These are phyloP conservation scores for Erpetoichthys calabaricus DNA, from an alignment of 2,797 vertebrate species.

Conservation along the genomic window DNA sequence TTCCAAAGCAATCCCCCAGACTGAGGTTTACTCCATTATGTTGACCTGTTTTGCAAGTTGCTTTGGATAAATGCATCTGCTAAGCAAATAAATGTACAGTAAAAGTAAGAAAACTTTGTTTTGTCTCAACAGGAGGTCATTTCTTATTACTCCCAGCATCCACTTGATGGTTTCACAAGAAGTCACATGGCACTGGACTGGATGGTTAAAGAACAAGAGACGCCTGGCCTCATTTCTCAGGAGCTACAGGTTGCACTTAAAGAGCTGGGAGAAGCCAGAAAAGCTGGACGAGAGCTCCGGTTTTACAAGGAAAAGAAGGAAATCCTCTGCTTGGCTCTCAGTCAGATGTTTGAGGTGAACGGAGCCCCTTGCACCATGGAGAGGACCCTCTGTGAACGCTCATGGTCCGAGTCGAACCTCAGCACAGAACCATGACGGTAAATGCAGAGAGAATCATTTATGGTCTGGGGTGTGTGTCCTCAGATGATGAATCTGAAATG, in stretches of 20 bases:
- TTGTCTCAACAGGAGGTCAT: slow-evolving; percentile 64
- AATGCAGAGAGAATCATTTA: too few relatives aligned
- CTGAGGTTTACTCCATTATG: too few relatives aligned
- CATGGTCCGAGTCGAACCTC: too few relatives aligned
- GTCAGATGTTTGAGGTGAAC: slow-evolving; percentile 46
- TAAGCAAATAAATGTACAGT: too few relatives aligned
- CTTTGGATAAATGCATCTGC: too few relatives aligned
- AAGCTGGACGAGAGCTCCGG: slow-evolving; percentile 65
- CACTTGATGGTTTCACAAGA: slow-evolving; percentile 66
- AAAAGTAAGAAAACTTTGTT: too few relatives aligned
- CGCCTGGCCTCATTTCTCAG: slow-evolving; percentile 56
- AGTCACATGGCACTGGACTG: slow-evolving; percentile 88
- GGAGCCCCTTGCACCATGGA: slow-evolving; percentile 21
- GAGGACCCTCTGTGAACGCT: slow-evolving; percentile 5
- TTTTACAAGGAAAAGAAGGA: slow-evolving; percentile 86
- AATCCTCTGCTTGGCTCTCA: slow-evolving; percentile 72
- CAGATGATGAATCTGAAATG: too few relatives aligned
- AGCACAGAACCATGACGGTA: too few relatives aligned
- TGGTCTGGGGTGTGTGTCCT: too few relatives aligned
- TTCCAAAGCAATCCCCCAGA: too few relatives aligned
- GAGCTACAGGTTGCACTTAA: slow-evolving; percentile 64
- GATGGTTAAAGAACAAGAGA: slow-evolving; percentile 64
- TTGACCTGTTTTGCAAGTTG: too few relatives aligned
- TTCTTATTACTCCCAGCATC: slow-evolving; percentile 67
- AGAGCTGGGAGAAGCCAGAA: slow-evolving; percentile 63